Conservation (phyloP, 2,888 invertebrate genomes). For the Drosophila anceps region DNA sequence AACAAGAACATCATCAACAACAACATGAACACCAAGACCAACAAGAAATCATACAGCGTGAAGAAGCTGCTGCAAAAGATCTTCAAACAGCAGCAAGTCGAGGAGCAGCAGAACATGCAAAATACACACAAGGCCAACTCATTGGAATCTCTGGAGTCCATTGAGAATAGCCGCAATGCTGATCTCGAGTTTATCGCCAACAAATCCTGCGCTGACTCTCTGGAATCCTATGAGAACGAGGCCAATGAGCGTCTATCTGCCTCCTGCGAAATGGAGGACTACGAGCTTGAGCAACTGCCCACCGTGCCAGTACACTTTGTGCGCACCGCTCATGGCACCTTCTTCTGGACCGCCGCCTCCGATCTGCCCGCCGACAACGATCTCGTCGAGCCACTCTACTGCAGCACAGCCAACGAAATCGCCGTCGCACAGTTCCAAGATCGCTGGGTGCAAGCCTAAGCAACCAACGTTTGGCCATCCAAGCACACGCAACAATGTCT, state of each 20-base stretch:
- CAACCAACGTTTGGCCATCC: constrained; percentile 5
- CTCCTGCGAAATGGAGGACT: constrained; percentile 80
- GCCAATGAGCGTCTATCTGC: constrained; percentile 82
- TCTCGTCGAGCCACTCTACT: constrained; percentile 82
- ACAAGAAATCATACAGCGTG: constrained; percentile 86
- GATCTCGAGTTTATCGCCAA: constrained; percentile 79
- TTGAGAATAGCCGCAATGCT: constrained; percentile 83
- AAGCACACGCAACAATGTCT: constrained; percentile 61
- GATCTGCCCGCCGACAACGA: constrained; percentile 83
- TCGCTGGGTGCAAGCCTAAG: constrained; percentile 91
- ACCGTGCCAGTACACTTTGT: constrained; percentile 91
- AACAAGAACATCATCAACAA: constrained; percentile 69
- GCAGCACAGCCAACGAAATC: constrained; percentile 83
- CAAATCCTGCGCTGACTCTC: constrained; percentile 85
- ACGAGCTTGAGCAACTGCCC: constrained; percentile 79
- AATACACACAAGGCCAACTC: constrained; percentile 77
- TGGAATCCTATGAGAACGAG: constrained; percentile 82
- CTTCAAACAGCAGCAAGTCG: constrained; percentile 86
- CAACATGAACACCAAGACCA: constrained; percentile 85
- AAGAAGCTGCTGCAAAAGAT: constrained; percentile 90
- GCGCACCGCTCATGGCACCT: constrained; percentile 92
- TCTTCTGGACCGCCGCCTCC: constrained; percentile 92
- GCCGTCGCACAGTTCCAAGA: constrained; percentile 82
- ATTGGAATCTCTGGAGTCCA: constrained; percentile 83
- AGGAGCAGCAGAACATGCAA: constrained; percentile 73